Evolutionary conservation across 2,797 vertebrate genomes (phyloP).

Genomic region (Micrastur ruficollis): DNA sequence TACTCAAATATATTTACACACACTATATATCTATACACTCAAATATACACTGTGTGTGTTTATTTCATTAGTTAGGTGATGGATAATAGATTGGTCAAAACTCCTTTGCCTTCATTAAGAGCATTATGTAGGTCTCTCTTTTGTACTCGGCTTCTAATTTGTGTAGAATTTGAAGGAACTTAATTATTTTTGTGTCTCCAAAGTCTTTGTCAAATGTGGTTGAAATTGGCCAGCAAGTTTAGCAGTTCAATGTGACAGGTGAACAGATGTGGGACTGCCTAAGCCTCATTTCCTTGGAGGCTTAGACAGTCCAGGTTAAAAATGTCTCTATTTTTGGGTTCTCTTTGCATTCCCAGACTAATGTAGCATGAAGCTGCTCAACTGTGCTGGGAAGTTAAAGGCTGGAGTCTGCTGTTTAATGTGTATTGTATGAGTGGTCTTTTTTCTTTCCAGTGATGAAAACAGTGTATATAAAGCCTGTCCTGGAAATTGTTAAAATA

Average conservation of each 20-base stretch:
- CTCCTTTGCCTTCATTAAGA: not conserved
- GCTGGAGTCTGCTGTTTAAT: not conserved
- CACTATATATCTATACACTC: too few species aligned
- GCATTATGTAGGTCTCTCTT: not conserved
- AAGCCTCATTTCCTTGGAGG: conserved; percentile 45
- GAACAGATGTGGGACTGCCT: conserved; percentile 47
- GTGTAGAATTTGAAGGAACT: not conserved
- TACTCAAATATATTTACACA: not conserved
- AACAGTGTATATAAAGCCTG: not conserved
- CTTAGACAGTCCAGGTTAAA: conserved; percentile 21
- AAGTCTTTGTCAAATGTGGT: not conserved
- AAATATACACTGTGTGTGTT: not conserved
- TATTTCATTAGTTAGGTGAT: not conserved
- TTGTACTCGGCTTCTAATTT: not conserved
- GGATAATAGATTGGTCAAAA: not conserved
- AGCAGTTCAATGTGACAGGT: conserved; percentile 26
- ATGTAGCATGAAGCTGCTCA: conserved; percentile 49
- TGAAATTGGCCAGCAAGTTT: not conserved
- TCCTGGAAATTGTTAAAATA: not conserved
- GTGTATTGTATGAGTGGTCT: not conserved
- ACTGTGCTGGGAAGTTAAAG: conserved; percentile 5
- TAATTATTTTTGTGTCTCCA: not conserved
- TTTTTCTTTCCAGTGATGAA: not conserved
- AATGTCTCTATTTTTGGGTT: conserved; percentile 27
- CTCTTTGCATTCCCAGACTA: conserved; percentile 13